Base-by-base conservation (phyloP, 2,113 vertebrate species). In the Chloebia gouldiae region DNA sequence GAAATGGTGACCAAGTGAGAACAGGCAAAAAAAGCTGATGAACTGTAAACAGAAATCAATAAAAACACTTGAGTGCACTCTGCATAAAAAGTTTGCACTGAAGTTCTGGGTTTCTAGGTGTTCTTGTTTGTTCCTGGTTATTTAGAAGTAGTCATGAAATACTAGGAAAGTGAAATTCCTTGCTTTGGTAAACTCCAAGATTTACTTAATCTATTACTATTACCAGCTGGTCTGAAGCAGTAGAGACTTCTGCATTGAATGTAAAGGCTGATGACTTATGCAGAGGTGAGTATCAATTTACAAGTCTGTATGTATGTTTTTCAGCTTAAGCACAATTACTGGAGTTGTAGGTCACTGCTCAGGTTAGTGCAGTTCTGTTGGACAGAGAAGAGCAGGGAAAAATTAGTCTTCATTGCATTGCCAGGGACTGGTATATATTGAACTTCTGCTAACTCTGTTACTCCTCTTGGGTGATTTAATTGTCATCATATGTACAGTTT, bases 251-350 rank as follows among this genome's bases (percentile, higher is more conserved):
- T 78, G 72, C 65, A 89, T n/a, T 64, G 42, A 66, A 37, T 33
- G 31, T 83, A 70, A 71, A 86, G 37, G 31, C 57, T 92, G 51
- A 88, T 91, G 83, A 86, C 73, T 92, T 88, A 57, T 10, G 39
- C 90, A 92, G 92, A 94, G 39, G 16, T 72, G 45, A 72, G 44
- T 84, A 40, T 91, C 61, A 47, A 24, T 79, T 93, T 94, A 86
- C 86, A 25, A 56, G 59, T 40, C 35, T 81, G 60, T 81, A 47
- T 73, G 49, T 63, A 30, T 76, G 63, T 73, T 96, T 92, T 92
- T 80, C 45, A 82, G 42, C 33, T 90, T 90, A 65, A 73, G 45
- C 28, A 8, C 27, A 1, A 13, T 81, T 81, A 31, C 35, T 76
- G n/a, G 57, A 71, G 49, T 37, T 13, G 13, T 72, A 31, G 8